Evolutionary conservation across 2,113 vertebrate genomes (phyloP).

Genomic region (Lepisosteus osseus): DNA sequence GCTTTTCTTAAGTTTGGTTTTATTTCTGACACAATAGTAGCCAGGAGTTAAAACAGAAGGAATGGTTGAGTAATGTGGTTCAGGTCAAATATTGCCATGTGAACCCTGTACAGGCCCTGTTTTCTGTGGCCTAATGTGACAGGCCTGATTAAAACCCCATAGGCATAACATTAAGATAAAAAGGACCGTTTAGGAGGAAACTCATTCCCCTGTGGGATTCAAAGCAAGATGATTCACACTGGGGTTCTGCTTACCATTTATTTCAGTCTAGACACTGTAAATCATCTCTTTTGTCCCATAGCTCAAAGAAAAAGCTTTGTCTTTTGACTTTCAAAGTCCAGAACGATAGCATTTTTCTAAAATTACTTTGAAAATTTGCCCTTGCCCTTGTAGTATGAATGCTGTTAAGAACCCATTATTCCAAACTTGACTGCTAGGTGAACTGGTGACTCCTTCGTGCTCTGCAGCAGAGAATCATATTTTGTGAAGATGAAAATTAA

Average conservation of each 20-base stretch:
- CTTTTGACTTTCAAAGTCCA: neutral
- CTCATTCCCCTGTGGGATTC: too few relatives aligned
- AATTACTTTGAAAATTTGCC: neutral
- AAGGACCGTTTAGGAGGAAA: neutral
- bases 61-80: too few relatives aligned
- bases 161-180: neutral
- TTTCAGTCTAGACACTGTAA: neutral
- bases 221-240: neutral
- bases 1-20: too few relatives aligned
- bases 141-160: neutral
- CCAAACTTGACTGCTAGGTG: neutral
- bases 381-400: neutral
- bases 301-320: neutral
- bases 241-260: neutral
- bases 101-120: too few relatives aligned
- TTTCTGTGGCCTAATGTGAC: too few relatives aligned
- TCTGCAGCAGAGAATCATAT: neutral
- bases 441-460: neutral
- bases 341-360: neutral
- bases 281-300: neutral
- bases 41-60: too few relatives aligned
- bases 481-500: neutral
- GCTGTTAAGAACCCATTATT: neutral
- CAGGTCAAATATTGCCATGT: too few relatives aligned
- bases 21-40: too few relatives aligned